A percentile compares a stretch with the other conserved stretches of the same genome.
Evolutionary conservation across 1,140 invertebrate species (phyloP).

Genomic region (Eciton burchellii): DNA sequence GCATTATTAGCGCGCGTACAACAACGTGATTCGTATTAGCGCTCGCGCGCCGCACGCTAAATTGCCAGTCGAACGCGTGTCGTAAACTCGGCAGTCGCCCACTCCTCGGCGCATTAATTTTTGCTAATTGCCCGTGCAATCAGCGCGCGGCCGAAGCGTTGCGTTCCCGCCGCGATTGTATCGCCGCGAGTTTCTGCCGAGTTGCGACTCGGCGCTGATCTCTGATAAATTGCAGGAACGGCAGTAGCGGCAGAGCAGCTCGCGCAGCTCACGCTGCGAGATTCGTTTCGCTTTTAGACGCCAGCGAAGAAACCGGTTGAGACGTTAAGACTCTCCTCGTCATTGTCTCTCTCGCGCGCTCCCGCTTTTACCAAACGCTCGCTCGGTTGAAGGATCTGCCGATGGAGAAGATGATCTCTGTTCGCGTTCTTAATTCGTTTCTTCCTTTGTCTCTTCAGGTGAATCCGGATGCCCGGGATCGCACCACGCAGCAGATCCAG

Average conservation of each 20-base stretch:
- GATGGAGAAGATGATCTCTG: too few species aligned
- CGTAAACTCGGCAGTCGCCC: constrained; percentile 63
- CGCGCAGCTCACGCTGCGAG: background rate
- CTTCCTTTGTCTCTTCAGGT: constrained; percentile 86
- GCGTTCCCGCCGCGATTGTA: constrained; percentile 1
- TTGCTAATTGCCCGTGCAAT: constrained; percentile 56
- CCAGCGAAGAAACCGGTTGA: too few species aligned
- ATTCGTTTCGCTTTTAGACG: constrained; percentile 33
- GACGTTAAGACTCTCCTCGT: too few species aligned
- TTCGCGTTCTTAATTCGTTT: background rate
- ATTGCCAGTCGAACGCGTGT: constrained; percentile 55
- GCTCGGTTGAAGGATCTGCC: too few species aligned
- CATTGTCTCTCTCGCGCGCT: too few species aligned
- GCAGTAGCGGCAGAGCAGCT: too few species aligned
- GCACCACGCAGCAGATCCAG: constrained; percentile 90
- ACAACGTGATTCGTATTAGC: constrained; percentile 62
- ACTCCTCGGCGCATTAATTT: constrained; percentile 64
- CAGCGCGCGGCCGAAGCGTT: background rate
- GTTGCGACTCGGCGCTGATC: constrained; percentile 12
- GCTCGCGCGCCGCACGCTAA: constrained; percentile 43
- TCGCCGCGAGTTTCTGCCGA: constrained; percentile 24
- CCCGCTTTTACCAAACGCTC: too few species aligned
- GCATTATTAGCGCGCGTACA: constrained; percentile 53
- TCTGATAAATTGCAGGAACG: constrained; percentile 46
- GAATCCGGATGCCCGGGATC: constrained; percentile 88